Conservation (phyloP, 2,888 invertebrate genomes). For the Coleophora flavipennella region DNA sequence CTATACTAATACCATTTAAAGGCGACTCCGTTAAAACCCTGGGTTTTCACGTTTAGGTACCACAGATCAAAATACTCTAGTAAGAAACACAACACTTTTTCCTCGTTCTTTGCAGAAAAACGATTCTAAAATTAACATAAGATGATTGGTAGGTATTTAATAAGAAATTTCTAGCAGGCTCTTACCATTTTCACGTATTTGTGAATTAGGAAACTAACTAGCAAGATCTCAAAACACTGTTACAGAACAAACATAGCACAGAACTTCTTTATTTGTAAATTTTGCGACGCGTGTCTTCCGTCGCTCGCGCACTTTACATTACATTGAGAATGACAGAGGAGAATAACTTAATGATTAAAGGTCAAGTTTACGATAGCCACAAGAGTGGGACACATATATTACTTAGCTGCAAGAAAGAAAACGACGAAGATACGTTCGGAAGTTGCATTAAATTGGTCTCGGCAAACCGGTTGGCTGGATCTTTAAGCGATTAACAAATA, state of each 20-base stretch:
- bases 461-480: constrained; percentile 44
- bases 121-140: no score
- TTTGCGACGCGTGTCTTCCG: constrained; percentile 31
- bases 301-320: constrained; percentile 24
- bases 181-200: constrained; percentile 36
- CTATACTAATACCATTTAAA: no score
- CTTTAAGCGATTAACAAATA: constrained; percentile 27
- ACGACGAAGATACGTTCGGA: no score
- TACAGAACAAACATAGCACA: constrained; percentile 25
- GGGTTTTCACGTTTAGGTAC: no score
- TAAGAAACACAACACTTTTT: no score
- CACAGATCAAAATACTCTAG: no score
- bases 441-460: no score
- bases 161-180: no score
- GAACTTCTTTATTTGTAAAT: constrained; percentile 20
- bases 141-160: not conserved
- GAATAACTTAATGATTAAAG: constrained; percentile 30
- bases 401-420: constrained; percentile 2
- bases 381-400: constrained; percentile 23
- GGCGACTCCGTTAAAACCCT: no score
- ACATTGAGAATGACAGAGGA: constrained; percentile 42
- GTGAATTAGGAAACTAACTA: constrained; percentile 15
- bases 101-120: no score
- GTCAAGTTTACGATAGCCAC: constrained; percentile 56
- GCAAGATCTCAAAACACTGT: constrained; percentile 11